A percentile compares a stretch with the other conserved stretches of the same genome.
Evolutionary conservation across 1,140 invertebrate species (phyloP).

Genomic region (Berghia stephanieae): DNA sequence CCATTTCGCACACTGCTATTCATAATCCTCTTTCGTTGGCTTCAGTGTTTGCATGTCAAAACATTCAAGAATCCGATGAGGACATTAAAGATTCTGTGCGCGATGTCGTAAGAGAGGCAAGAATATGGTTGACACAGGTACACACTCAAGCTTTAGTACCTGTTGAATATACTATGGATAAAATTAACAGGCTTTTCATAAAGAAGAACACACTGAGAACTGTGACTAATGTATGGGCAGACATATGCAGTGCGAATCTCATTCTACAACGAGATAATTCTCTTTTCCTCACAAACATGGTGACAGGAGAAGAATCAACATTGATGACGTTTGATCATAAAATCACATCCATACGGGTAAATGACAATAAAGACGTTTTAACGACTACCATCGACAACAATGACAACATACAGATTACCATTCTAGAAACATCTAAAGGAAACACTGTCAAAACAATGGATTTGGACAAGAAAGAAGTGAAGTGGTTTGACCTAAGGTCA

Average conservation of each 20-base stretch:
- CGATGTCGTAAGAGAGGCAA: conserved; percentile 28
- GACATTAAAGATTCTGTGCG: background rate
- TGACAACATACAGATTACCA: too few species aligned
- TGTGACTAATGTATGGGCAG: background rate
- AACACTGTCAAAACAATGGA: too few species aligned
- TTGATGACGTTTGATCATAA: background rate
- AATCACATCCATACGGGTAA: background rate
- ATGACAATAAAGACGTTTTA: conserved; percentile 16
- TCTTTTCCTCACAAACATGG: background rate
- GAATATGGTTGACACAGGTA: conserved; percentile 38
- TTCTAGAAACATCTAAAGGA: too few species aligned
- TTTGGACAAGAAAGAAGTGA: too few species aligned
- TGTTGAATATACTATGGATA: conserved; percentile 20
- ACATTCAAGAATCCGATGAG: conserved; percentile 8
- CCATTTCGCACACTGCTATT: conserved; percentile 30
- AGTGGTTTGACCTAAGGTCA: conserved; percentile 28
- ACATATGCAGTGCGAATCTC: background rate
- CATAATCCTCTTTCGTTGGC: conserved; percentile 39
- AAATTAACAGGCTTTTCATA: conserved; percentile 19
- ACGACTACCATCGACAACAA: too few species aligned
- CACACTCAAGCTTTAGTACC: conserved; percentile 36
- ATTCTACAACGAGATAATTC: conserved; percentile 2
- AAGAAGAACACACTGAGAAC: conserved; percentile 5
- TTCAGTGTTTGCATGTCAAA: conserved; percentile 31
- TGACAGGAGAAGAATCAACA: conserved; percentile 5